phyloP scores from a whole-genome alignment of 1,140 invertebrate species.

The Drosophila parvula region DNA sequence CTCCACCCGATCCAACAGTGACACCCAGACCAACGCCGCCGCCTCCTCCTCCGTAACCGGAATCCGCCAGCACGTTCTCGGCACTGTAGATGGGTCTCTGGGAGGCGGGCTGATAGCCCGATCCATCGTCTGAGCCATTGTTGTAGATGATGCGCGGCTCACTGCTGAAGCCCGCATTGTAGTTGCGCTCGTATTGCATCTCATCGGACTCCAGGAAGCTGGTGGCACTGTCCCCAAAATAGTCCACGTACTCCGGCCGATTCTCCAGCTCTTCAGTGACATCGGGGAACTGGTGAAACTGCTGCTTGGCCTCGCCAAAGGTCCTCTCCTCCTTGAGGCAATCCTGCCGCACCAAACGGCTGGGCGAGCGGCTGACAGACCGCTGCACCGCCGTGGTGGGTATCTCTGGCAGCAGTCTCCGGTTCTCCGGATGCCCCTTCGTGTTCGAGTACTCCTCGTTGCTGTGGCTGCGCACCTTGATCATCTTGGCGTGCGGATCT shows the following conservation, averaged over 20 bases:
- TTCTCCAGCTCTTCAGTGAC: constrained; percentile 75
- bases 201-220: constrained; percentile 82
- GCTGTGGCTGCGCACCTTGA: constrained; percentile 84
- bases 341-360: constrained; percentile 79
- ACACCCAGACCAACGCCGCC: constrained; percentile 20
- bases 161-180: constrained; percentile 78
- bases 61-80: constrained; percentile 66
- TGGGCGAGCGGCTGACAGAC: constrained; percentile 70
- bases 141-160: constrained; percentile 84
- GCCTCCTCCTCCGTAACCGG: constrained; percentile 37
- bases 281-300: constrained; percentile 79
- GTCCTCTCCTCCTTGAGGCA: constrained; percentile 82
- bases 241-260: constrained; percentile 74
- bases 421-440: constrained; percentile 68
- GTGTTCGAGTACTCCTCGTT: constrained; percentile 83
- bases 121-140: constrained; percentile 67
- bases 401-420: constrained; percentile 78
- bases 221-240: constrained; percentile 75
- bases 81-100: constrained; percentile 75
- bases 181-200: constrained; percentile 80
- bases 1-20: constrained; percentile 24
- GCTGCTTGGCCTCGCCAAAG: constrained; percentile 83
- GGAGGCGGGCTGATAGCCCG: constrained; percentile 47
- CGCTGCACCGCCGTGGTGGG: constrained; percentile 63
- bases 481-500: constrained; percentile 81